Evolutionary conservation across 92 coral and sea anemone genomes (phyloP), one percentile per base, ranked within the genome.

Genomic region (Epizoanthus scotinus): DNA sequence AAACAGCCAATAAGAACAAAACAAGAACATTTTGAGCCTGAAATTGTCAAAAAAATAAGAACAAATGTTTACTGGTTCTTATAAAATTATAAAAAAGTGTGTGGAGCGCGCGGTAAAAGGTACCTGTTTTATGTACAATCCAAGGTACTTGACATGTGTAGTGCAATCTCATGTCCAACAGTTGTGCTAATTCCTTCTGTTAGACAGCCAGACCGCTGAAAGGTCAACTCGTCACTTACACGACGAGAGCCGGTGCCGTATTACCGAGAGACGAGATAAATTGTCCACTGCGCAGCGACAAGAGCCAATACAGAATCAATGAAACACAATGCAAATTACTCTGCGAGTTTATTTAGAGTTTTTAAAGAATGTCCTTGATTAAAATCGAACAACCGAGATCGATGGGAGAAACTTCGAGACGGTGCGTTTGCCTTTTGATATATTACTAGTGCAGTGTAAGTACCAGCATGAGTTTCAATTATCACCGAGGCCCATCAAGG

Each of bases 401-500:
- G 18, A 14, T 12, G 67, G 40, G 34, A 75, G 59, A 18, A 58
- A 22, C 21, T 44, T 59, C 12, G 6, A 38, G 52, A 47, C 12
- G 14, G 14, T 44, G 14, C 12, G 50, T 13, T 47, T 47, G 52
- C 52, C 1, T 47, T 47, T 47, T 47, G 52, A 47, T 47, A n/a
- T n/a, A n/a, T 47, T 47, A 47, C 12, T 47, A 47, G 52, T 47
- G 2, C 52, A 47, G 6, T 34, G 40, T 13, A 47, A 47, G 52
- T 1, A 57, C 21, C 68, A 59, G 81, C 67, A 17, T 58, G 68
- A 75, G 40, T 21, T 34, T 38, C 59, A 38, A 21, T 34, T 60
- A 74, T 74, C 80, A 57, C 8, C 40, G 8, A 21, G 59, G 38
- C 53, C 50, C 74, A 22, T 26, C 67, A 59, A 58, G 81, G 81